Evolutionary conservation across 2,797 vertebrate species (phyloP).

Genomic region (Sebastes cheni): DNA sequence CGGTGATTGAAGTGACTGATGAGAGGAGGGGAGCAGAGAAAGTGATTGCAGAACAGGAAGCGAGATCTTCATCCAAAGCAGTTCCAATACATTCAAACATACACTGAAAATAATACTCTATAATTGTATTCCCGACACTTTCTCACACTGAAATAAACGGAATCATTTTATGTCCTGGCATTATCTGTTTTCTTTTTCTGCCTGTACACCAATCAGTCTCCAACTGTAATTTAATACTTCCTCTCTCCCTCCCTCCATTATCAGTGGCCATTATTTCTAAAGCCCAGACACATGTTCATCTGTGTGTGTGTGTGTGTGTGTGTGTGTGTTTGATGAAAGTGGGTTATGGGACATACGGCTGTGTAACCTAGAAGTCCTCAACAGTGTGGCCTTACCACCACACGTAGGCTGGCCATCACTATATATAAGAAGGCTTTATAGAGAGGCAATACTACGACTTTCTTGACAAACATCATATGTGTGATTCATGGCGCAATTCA

Average conservation of each 20-base stretch:
- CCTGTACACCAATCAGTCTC: not conserved
- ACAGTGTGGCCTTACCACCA: not conserved
- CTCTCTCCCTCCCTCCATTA: not conserved
- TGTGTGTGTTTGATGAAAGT: slow-evolving; percentile 15
- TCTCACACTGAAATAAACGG: not conserved
- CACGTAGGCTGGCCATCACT: not conserved
- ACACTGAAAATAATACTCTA: not conserved
- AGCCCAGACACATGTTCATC: not conserved
- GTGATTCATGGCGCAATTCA: too few species aligned
- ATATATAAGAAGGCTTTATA: too few species aligned
- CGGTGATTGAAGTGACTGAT: too few species aligned
- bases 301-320: not conserved
- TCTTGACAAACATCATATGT: too few species aligned
- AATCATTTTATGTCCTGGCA: not conserved
- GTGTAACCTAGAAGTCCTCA: slow-evolving; percentile 21
- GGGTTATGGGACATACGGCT: slow-evolving; percentile 30
- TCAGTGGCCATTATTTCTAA: slow-evolving; percentile 5
- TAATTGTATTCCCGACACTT: not conserved
- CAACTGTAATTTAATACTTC: not conserved
- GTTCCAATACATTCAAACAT: not conserved
- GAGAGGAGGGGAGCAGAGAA: too few species aligned
- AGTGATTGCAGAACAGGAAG: too few species aligned
- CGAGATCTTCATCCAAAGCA: too few species aligned
- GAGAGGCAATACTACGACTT: too few species aligned
- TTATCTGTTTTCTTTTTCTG: not conserved